These are phyloP conservation scores for Zootoca vivipara DNA, from an alignment of 2,113 vertebrate genomes.

Conservation along the genomic window DNA sequence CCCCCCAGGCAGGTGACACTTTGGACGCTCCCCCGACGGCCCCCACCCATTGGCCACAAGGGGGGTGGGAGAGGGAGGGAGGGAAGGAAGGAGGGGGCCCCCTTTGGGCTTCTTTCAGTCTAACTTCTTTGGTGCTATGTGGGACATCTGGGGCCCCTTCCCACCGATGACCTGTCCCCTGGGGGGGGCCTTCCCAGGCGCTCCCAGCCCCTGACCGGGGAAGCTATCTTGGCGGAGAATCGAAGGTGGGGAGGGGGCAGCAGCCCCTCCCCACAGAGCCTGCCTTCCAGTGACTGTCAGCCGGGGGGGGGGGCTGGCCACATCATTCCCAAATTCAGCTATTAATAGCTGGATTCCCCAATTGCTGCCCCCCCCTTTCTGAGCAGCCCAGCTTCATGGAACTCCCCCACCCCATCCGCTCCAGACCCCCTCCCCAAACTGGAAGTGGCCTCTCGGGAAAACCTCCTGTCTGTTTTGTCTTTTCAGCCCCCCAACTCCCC, in stretches of 20 bases:
- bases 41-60: background rate
- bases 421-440: constrained; percentile 8
- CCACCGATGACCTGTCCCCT: background rate
- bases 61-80: background rate
- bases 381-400: background rate
- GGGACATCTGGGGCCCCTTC: background rate
- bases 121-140: constrained; percentile 37
- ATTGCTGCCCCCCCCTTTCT: background rate
- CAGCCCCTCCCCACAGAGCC: background rate
- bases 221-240: constrained; percentile 21
- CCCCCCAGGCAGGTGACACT: background rate
- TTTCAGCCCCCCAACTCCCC: background rate
- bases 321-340: background rate
- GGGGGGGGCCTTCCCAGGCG: background rate
- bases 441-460: constrained; percentile 24
- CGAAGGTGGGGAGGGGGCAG: background rate
- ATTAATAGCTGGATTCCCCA: background rate
- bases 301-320: background rate
- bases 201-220: background rate
- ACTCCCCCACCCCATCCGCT: background rate
- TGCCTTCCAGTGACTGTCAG: background rate
- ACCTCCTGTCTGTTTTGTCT: constrained; percentile 1
- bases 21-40: background rate
- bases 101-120: background rate
- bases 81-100: background rate